Conservation (phyloP, 2,113 vertebrate genomes). For the Pachyramphus minor region DNA sequence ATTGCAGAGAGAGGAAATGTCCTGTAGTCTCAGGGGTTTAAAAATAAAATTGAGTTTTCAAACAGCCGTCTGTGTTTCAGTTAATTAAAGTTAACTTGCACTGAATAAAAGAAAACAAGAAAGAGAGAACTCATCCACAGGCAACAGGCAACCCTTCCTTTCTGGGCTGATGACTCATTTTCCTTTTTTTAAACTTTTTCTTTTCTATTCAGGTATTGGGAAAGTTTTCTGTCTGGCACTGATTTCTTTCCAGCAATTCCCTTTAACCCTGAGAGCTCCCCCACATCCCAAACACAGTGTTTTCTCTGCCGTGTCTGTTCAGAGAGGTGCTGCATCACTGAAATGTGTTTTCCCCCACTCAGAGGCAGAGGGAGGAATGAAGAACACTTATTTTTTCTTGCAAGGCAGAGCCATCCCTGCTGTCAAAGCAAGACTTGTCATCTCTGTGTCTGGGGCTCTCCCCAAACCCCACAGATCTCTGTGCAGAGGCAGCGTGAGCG, state of each 20-base stretch:
- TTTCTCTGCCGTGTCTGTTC: background rate
- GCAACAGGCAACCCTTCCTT: background rate
- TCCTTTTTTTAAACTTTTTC: background rate
- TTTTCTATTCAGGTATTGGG: background rate
- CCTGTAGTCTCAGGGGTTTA: background rate
- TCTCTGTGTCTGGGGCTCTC: background rate
- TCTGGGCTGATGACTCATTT: background rate
- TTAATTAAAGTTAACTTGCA: background rate
- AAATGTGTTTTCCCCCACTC: background rate
- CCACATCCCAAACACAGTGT: background rate
- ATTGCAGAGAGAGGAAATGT: background rate
- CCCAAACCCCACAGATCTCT: background rate
- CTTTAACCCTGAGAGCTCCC: background rate
- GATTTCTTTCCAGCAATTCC: background rate
- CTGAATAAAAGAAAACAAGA: background rate
- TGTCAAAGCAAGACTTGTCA: background rate
- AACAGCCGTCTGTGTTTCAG: background rate
- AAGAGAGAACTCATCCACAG: background rate
- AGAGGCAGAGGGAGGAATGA: background rate
- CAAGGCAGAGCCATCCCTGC: background rate
- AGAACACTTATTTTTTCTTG: background rate
- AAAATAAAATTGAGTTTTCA: background rate
- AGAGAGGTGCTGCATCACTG: background rate
- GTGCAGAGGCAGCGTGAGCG: fast-evolving
- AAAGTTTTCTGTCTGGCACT: background rate